Percentiles rank a stretch among this genome's conserved stretches.
phyloP scores from a whole-genome alignment of 2,888 invertebrate species.

The Melanchra persicariae region DNA sequence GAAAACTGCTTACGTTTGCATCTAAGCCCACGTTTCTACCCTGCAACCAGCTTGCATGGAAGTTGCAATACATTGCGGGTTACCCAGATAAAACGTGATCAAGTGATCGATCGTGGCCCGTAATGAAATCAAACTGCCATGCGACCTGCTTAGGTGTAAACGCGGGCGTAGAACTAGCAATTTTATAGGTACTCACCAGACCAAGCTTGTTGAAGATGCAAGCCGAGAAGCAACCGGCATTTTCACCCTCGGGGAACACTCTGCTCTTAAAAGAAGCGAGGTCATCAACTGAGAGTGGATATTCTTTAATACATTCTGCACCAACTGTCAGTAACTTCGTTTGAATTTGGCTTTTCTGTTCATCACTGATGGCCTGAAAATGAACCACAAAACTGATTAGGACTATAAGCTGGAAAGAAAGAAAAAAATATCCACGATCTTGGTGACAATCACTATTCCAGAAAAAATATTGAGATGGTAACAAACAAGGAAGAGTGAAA shows the following conservation, averaged over 20 bases:
- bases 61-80: neutral
- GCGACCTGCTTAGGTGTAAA: too few relatives aligned
- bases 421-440: too few relatives aligned
- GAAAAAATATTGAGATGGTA: too few relatives aligned
- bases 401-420: too few relatives aligned
- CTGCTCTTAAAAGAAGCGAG: slow-evolving; percentile 71
- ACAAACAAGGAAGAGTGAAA: too few relatives aligned
- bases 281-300: slow-evolving; percentile 73
- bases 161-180: too few relatives aligned
- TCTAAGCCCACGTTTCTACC: too few relatives aligned
- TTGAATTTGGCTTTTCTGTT: slow-evolving; percentile 73
- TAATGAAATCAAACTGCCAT: too few relatives aligned
- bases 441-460: too few relatives aligned
- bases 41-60: neutral
- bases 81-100: too few relatives aligned
- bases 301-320: slow-evolving; percentile 73
- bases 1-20: neutral
- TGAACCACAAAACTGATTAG: neutral
- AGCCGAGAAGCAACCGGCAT: slow-evolving; percentile 78
- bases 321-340: slow-evolving; percentile 72
- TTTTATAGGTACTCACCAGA: slow-evolving; percentile 70
- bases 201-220: slow-evolving; percentile 77
- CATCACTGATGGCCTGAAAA: slow-evolving; percentile 64
- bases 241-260: slow-evolving; percentile 71
- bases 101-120: too few relatives aligned